Evolutionary conservation across 2,888 invertebrate genomes (phyloP).

Genomic region (Andrena haemorrhoa): DNA sequence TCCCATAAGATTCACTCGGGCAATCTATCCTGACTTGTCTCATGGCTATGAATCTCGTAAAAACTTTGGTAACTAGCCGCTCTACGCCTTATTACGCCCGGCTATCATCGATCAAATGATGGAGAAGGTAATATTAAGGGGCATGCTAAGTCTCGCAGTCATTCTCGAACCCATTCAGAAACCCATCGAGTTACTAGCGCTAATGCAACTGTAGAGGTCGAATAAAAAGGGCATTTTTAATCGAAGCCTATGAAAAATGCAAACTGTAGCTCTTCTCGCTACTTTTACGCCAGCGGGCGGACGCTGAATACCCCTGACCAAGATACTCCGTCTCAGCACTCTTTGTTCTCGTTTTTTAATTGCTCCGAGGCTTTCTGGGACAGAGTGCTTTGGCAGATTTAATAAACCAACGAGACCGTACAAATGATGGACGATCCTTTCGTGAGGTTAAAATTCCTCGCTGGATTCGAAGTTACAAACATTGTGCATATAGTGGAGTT

Average conservation of each 20-base stretch:
- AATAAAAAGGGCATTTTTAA: constrained; percentile 48
- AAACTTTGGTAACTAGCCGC: constrained; percentile 30
- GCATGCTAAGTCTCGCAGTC: neutral
- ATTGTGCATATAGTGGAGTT: too few species aligned
- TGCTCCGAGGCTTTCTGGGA: too few species aligned
- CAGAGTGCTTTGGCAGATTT: neutral
- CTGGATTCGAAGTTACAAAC: neutral
- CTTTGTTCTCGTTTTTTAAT: too few species aligned
- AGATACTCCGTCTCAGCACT: too few species aligned
- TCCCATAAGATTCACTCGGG: constrained; percentile 36
- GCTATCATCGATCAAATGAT: constrained; percentile 11
- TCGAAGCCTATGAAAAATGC: constrained; percentile 45
- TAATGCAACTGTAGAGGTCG: constrained; percentile 51
- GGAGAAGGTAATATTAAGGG: neutral
- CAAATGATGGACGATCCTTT: neutral
- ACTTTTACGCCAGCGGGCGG: constrained; percentile 20
- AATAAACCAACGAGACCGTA: neutral
- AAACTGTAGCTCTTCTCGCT: constrained; percentile 32
- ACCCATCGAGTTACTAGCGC: constrained; percentile 57
- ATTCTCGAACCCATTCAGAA: neutral
- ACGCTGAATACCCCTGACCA: constrained; percentile 5
- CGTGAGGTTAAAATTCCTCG: neutral
- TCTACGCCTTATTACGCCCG: neutral
- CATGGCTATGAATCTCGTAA: constrained; percentile 39
- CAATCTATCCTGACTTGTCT: constrained; percentile 40